A percentile compares a stretch with the other conserved stretches of the same genome.
These are phyloP conservation scores for Vandiemenella viatica DNA, from an alignment of 2,888 invertebrate species.

Conservation along the genomic window DNA sequence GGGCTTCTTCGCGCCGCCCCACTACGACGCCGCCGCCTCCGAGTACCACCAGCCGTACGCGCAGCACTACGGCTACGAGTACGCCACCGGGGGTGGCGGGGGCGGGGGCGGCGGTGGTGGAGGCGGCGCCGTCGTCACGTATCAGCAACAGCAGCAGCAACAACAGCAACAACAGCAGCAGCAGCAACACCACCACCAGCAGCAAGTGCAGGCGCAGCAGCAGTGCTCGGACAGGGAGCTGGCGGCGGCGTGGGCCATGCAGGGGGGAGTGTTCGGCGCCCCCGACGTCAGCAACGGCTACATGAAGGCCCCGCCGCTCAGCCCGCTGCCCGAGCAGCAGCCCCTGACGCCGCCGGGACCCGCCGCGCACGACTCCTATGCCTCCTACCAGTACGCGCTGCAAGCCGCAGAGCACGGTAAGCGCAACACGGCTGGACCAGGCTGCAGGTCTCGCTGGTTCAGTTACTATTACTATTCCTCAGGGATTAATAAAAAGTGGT, in stretches of 20 bases:
- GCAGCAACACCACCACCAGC: background rate
- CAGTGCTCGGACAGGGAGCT: background rate
- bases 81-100: constrained; percentile 9
- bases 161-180: background rate
- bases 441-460: no score
- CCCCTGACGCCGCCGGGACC: constrained; percentile 25
- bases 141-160: background rate
- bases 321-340: constrained; percentile 27
- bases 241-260: constrained; percentile 1
- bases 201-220: constrained; percentile 1
- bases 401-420: constrained; percentile 28
- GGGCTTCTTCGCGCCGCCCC: constrained; percentile 1
- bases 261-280: constrained; percentile 3
- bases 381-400: constrained; percentile 27
- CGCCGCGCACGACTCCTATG: constrained; percentile 23
- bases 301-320: constrained; percentile 22
- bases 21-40: constrained; percentile 5
- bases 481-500: no score
- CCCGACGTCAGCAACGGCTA: constrained; percentile 8
- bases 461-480: no score
- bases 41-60: constrained; percentile 13
- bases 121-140: constrained; percentile 3
- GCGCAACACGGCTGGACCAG: constrained; percentile 12
- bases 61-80: constrained; percentile 1
- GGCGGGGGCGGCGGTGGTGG: constrained; percentile 6